Conservation (phyloP, 1,140 invertebrate genomes). For the Thaumetopoea pityocampa region DNA sequence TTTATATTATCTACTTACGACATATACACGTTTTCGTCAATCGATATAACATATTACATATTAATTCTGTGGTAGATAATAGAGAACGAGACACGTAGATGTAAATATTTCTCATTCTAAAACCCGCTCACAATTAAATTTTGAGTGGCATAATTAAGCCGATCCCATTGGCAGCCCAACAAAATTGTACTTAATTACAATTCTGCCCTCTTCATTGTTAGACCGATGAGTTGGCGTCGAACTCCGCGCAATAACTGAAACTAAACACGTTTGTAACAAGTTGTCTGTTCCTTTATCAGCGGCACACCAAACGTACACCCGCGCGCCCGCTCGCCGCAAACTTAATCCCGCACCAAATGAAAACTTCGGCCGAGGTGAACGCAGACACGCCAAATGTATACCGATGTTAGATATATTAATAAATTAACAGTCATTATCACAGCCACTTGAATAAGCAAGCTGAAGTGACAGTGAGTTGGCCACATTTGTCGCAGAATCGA, state of each 20-base stretch:
- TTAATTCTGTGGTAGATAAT: too few relatives aligned
- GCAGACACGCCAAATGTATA: conserved; percentile 31
- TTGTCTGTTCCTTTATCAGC: conserved; percentile 72
- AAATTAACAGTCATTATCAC: too few relatives aligned
- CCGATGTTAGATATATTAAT: conserved; percentile 13
- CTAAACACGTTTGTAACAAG: conserved; percentile 72
- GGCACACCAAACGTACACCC: conserved; percentile 59
- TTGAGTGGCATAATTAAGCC: conserved; percentile 2
- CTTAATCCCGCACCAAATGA: conserved; percentile 59
- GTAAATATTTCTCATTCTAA: too few relatives aligned
- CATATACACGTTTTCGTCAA: too few relatives aligned
- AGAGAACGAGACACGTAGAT: too few relatives aligned
- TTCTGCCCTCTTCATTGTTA: conserved; percentile 59
- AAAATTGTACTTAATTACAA: conserved; percentile 52
- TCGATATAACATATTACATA: too few relatives aligned
- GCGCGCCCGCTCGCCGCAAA: conserved; percentile 55
- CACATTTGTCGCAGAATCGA: too few relatives aligned
- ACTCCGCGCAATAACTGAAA: conserved; percentile 70
- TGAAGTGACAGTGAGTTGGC: too few relatives aligned
- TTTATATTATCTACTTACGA: too few relatives aligned
- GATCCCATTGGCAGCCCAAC: conserved; percentile 14
- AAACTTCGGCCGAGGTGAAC: conserved; percentile 61
- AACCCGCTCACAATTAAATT: not conserved
- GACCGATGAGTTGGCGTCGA: conserved; percentile 65
- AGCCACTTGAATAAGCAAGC: too few relatives aligned